phyloP scores from a whole-genome alignment of 2,113 vertebrate genomes.

The Pelvicachromis taeniatus region DNA sequence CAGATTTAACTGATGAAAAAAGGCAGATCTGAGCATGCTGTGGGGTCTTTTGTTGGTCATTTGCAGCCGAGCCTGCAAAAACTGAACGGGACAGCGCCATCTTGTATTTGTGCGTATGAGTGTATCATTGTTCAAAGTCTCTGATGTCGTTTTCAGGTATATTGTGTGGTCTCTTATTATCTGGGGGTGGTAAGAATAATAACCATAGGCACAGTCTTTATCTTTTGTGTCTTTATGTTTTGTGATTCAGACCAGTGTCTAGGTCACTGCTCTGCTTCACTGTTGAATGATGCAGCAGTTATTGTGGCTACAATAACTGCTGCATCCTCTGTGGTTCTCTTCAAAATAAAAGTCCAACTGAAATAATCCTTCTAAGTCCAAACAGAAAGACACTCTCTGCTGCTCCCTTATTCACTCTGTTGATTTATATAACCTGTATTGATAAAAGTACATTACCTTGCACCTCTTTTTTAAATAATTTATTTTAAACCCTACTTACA shows the following conservation, averaged over 20 bases:
- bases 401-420: not conserved
- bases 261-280: not conserved
- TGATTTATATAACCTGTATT: too few relatives aligned
- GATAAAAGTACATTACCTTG: not conserved
- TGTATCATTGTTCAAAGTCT: not conserved
- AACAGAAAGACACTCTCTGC: not conserved
- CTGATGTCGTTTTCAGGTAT: not conserved
- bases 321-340: not conserved
- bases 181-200: not conserved
- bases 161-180: not conserved
- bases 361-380: fast-evolving
- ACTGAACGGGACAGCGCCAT: fast-evolving
- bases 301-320: not conserved
- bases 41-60: too few relatives aligned
- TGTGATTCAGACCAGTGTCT: not conserved
- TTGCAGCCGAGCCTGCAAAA: not conserved
- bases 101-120: fast-evolving
- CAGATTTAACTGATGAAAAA: not conserved
- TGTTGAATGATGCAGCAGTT: fast-evolving
- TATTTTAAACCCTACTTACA: not conserved
- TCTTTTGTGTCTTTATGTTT: not conserved
- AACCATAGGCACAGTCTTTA: not conserved
- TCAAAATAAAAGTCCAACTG: not conserved
- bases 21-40: fast-evolving
- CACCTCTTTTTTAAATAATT: not conserved